Evolutionary conservation across 2,113 vertebrate genomes (phyloP).

Genomic region (Sapayoa aenigma): DNA sequence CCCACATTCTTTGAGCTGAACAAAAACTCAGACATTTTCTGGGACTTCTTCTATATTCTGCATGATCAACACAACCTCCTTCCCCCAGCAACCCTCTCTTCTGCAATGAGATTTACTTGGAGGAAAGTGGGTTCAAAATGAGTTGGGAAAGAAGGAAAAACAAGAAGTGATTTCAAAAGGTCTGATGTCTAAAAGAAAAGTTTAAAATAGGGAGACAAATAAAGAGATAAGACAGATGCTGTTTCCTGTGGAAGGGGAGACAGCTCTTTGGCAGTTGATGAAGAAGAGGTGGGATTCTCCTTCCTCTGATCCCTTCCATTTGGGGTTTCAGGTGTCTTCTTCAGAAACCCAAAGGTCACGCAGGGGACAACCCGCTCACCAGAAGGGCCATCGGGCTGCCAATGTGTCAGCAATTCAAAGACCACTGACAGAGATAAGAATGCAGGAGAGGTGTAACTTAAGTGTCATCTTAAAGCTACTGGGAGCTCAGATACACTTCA

Average conservation of each 20-base stretch:
- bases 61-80: not conserved
- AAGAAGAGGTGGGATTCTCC: slow-evolving; percentile 31
- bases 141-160: not conserved
- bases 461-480: slow-evolving; percentile 50
- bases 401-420: slow-evolving; percentile 66
- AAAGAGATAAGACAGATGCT: slow-evolving; percentile 56
- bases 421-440: slow-evolving; percentile 71
- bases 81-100: not conserved
- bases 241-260: slow-evolving; percentile 45
- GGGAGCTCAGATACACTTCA: slow-evolving; percentile 66
- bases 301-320: slow-evolving; percentile 53
- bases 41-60: not conserved
- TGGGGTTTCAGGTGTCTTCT: slow-evolving; percentile 70
- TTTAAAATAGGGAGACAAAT: not conserved
- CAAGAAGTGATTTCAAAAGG: not conserved
- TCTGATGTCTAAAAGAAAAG: not conserved
- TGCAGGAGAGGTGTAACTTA: slow-evolving; percentile 54
- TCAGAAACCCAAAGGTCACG: slow-evolving; percentile 68
- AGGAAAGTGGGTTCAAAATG: not conserved
- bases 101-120: not conserved
- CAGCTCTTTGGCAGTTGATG: slow-evolving; percentile 45
- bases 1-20: not conserved
- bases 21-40: not conserved
- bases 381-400: slow-evolving; percentile 51
- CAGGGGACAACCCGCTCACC: slow-evolving; percentile 53